phyloP scores from a whole-genome alignment of 2,113 vertebrate genomes.

The Pholis gunnellus region DNA sequence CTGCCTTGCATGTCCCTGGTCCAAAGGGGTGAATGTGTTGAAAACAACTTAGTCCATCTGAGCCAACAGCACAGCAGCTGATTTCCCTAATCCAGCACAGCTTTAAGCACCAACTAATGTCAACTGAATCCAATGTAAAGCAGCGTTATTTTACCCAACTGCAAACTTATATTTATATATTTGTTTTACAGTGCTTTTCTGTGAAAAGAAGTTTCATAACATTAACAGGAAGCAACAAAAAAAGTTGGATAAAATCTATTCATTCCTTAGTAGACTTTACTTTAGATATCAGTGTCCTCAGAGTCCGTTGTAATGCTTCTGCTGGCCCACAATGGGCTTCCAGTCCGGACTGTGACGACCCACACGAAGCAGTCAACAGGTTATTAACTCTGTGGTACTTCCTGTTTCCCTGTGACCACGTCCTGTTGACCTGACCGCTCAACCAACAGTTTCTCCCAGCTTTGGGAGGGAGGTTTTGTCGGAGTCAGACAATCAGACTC shows the following conservation, averaged over 20 bases:
- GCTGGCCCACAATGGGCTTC: not conserved
- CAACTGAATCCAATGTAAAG: not conserved
- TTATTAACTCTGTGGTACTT: conserved; percentile 38
- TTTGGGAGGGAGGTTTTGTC: conserved; percentile 9
- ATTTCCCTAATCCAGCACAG: not conserved
- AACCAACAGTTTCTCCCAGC: not conserved
- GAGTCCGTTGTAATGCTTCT: not conserved
- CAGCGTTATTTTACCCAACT: not conserved
- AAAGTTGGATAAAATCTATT: no score
- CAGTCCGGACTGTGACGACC: not conserved
- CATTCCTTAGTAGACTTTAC: not conserved
- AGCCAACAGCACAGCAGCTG: not conserved
- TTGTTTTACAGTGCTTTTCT: not conserved
- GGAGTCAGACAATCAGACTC: conserved; percentile 11
- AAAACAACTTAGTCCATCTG: not conserved
- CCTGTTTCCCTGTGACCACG: conserved; percentile 52
- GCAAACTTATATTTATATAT: not conserved
- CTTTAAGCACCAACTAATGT: not conserved
- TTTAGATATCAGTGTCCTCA: not conserved
- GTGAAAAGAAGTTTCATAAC: not conserved
- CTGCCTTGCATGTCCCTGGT: not conserved
- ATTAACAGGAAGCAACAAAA: not conserved
- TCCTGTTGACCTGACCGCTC: conserved; percentile 41
- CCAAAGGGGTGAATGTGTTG: not conserved
- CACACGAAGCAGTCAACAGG: conserved; percentile 10